phyloP scores from a whole-genome alignment of 2,113 vertebrate genomes.

The Candoia aspera region DNA sequence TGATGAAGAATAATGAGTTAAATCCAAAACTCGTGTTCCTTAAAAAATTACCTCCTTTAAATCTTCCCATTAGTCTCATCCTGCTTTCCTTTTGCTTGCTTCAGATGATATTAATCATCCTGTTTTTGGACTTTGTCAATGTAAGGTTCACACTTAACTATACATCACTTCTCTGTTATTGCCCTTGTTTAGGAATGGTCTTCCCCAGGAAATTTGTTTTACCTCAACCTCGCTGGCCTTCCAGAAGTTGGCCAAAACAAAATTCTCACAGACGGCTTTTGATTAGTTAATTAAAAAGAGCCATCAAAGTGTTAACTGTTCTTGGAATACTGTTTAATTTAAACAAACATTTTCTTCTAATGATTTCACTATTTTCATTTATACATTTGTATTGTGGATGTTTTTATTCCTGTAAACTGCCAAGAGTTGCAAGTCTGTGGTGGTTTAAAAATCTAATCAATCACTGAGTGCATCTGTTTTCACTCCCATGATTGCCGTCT shows the following conservation, averaged over 20 bases:
- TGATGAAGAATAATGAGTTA: not conserved
- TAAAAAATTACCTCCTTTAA: not conserved
- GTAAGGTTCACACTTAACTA: not conserved
- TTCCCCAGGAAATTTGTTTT: not conserved
- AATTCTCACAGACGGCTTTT: not conserved
- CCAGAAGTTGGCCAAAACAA: not conserved
- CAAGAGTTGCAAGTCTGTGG: not conserved
- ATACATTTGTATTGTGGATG: not conserved
- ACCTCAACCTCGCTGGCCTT: not conserved
- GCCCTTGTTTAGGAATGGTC: not conserved
- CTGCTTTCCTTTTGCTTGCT: not conserved
- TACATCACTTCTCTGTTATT: not conserved
- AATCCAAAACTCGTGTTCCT: not conserved
- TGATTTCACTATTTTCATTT: not conserved
- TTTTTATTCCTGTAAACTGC: not conserved
- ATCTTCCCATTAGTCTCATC: not conserved
- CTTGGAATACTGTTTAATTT: not conserved
- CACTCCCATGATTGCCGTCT: not conserved
- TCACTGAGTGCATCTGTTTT: not conserved
- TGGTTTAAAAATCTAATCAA: not conserved
- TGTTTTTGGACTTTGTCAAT: not conserved
- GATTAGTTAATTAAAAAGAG: not conserved
- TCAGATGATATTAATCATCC: not conserved
- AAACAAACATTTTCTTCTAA: not conserved
- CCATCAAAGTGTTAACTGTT: not conserved